Evolutionary conservation across 2,888 invertebrate genomes (phyloP), one percentile per base, ranked within the genome.

Genomic region (Tetheella fluctuosa): DNA sequence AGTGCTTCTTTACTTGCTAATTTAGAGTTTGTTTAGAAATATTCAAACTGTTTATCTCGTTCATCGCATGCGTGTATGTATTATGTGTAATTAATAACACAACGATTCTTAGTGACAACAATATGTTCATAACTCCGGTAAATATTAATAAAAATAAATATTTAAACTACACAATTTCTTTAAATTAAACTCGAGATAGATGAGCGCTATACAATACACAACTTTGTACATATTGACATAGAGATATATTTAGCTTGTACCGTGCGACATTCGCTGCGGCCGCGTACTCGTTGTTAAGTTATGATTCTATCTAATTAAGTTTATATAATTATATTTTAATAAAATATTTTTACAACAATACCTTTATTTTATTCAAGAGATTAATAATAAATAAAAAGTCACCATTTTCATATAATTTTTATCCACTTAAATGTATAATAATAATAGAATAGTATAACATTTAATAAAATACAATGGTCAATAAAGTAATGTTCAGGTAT

Each of bases 261-360:
- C 42, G 42, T 10, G 42, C 42, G 53, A 6, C 8, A 23, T 12
- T 30, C 52, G 42, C 42, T 1, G 48, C 54, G 28, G 30, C 10
- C 54, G 61, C 59, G 64, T 15, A 64, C 65, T 71, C 71, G 76
- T 78, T 84, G 76, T 80, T 80, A 80, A 77, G 76, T 79, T 80
- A 81, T 78, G 30, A 30, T 76, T 70, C 77, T 73, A 67, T 73
- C 60, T 74, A 71, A 75, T 81, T 83, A 80, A 81, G 78, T 81
- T 81, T 81, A 79, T 77, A 54, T 81, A 80, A 76, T 76, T 74
- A 80, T 80, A 84, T 79, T 80, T 74, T 68, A 79, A 76, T 83
- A 80, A 73, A 73, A 72, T 72, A 72, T 70, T 77, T 74, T 66
- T 59, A 55, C 17, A 63, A 64, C 37, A 23, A 60, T 12, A 42